These are phyloP conservation scores for Pocillopora grandis DNA, from an alignment of 92 coral and sea anemone species.

Conservation along the genomic window DNA sequence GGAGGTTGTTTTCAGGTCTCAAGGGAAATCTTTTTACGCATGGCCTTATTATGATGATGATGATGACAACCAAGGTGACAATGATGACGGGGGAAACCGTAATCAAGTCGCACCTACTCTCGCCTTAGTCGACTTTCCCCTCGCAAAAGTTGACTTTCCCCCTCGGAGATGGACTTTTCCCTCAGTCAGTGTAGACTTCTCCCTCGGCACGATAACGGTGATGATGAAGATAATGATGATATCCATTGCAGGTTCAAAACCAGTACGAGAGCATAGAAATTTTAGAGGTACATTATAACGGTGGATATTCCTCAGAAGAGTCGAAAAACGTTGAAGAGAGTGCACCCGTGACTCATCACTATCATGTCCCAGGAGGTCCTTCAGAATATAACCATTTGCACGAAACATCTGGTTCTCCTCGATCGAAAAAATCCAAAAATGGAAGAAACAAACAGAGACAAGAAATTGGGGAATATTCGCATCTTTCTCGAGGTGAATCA, in stretches of 20 bases:
- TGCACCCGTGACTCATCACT: background rate
- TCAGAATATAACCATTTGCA: conserved; percentile 17
- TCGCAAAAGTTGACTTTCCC: too few relatives aligned
- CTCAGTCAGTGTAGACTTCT: too few relatives aligned
- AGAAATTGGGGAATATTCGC: conserved; percentile 5
- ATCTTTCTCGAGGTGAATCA: conserved; percentile 19
- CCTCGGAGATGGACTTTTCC: too few relatives aligned
- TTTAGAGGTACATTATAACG: conserved; percentile 18
- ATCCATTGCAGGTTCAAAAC: conserved; percentile 16
- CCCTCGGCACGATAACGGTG: too few relatives aligned
- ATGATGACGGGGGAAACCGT: too few relatives aligned
- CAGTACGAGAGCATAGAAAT: conserved; percentile 37
- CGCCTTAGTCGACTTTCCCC: too few relatives aligned
- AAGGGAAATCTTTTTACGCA: too few relatives aligned
- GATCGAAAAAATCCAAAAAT: background rate
- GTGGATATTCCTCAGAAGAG: conserved; percentile 13
- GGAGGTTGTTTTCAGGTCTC: too few relatives aligned
- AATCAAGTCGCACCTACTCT: too few relatives aligned
- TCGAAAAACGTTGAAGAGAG: background rate
- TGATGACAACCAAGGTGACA: too few relatives aligned
- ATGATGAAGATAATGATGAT: background rate
- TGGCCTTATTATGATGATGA: too few relatives aligned
- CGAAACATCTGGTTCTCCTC: background rate
- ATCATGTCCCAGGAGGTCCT: background rate
- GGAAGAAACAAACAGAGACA: background rate